A percentile compares a stretch with the other conserved stretches of the same genome.
These are phyloP conservation scores for Brachynemurus nebulosus DNA, from an alignment of 2,888 invertebrate genomes.

Conservation along the genomic window DNA sequence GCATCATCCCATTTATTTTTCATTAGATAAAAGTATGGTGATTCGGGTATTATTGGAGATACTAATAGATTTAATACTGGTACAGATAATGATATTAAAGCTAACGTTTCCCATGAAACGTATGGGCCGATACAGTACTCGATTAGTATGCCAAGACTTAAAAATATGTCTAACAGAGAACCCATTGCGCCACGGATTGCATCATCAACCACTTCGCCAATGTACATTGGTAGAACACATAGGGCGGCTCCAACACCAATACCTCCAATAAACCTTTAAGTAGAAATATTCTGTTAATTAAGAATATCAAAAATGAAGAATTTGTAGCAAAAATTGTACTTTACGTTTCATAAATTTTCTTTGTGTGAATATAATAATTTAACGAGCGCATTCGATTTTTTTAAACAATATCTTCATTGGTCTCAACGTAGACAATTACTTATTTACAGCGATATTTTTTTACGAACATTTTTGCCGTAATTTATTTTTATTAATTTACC, in stretches of 20 bases:
- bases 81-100: constrained; percentile 38
- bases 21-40: constrained; percentile 20
- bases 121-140: constrained; percentile 42
- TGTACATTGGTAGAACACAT: constrained; percentile 5
- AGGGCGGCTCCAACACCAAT: constrained; percentile 1
- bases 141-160: constrained; percentile 39
- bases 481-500: too few species aligned
- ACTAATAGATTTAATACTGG: constrained; percentile 38
- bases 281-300: too few species aligned
- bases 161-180: constrained; percentile 40
- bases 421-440: too few species aligned
- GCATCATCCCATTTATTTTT: constrained; percentile 4
- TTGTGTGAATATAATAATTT: too few species aligned
- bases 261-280: constrained; percentile 22
- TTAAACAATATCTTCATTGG: too few species aligned
- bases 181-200: constrained; percentile 4
- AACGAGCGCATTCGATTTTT: too few species aligned
- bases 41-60: constrained; percentile 43
- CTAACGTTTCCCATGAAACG: constrained; percentile 35
- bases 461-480: too few species aligned
- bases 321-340: too few species aligned
- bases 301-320: too few species aligned
- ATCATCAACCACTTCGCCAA: constrained; percentile 6
- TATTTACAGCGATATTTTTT: too few species aligned
- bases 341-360: too few species aligned